Conservation (phyloP, 2,113 vertebrate genomes). For the Nerophis lumbriciformis region DNA sequence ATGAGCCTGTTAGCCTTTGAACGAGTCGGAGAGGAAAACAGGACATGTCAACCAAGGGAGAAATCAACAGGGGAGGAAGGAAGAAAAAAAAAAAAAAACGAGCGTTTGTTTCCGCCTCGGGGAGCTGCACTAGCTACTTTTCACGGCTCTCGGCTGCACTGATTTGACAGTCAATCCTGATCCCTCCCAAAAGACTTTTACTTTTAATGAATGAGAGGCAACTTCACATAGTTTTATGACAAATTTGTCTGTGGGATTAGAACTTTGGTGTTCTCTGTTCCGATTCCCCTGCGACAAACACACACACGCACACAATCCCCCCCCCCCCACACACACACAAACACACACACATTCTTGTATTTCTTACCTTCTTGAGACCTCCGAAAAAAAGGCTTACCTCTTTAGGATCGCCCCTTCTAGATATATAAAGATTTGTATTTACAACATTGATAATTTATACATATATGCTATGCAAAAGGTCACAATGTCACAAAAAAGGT, state of each 20-base stretch:
- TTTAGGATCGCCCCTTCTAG: too few species aligned
- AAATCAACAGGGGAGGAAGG: conserved; percentile 59
- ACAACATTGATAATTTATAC: too few species aligned
- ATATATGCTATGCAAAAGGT: too few species aligned
- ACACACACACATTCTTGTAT: background rate
- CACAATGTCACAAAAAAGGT: too few species aligned
- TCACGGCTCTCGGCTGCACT: conserved; percentile 46
- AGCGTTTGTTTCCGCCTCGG: conserved; percentile 63
- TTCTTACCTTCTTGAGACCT: too few species aligned
- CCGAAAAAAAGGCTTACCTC: too few species aligned
- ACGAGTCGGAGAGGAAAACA: conserved; percentile 54
- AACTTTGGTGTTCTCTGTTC: conserved; percentile 27
- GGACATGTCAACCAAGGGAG: conserved; percentile 68
- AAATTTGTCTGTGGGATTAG: conserved; percentile 38
- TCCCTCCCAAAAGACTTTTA: conserved; percentile 44
- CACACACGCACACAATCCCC: background rate
- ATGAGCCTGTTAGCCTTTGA: conserved; percentile 67
- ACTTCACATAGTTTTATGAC: conserved; percentile 49
- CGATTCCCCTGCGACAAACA: background rate
- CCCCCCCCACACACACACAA: background rate
- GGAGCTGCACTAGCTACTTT: conserved; percentile 57
- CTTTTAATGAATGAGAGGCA: conserved; percentile 49
- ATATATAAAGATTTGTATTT: too few species aligned
- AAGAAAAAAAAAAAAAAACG: conserved; percentile 43
- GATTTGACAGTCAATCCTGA: conserved; percentile 63